phyloP scores from a whole-genome alignment of 2,888 invertebrate genomes.

The Ethmia dodecea region DNA sequence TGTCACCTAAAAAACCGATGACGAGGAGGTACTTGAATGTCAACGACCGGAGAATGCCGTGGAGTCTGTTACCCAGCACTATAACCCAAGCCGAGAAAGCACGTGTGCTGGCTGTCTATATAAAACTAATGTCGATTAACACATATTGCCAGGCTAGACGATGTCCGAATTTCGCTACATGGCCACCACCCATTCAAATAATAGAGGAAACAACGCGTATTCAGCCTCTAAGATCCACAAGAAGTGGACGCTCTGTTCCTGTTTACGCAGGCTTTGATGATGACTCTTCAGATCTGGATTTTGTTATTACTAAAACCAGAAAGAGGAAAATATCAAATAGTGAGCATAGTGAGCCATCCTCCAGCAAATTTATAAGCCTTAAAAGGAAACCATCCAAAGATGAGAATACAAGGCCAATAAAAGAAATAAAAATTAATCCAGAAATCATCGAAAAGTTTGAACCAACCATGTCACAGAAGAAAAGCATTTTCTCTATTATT shows the following conservation, averaged over 20 bases:
- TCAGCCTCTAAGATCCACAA: slow-evolving; percentile 56
- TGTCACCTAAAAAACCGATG: slow-evolving; percentile 38
- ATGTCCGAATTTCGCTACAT: slow-evolving; percentile 48
- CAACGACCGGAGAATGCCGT: slow-evolving; percentile 63
- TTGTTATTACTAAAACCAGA: slow-evolving; percentile 55
- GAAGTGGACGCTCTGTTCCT: slow-evolving; percentile 62
- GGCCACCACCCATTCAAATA: slow-evolving; percentile 66
- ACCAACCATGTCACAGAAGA: slow-evolving; percentile 23
- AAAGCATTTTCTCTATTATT: slow-evolving; percentile 37
- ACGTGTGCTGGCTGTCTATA: slow-evolving; percentile 57
- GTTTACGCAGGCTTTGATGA: slow-evolving; percentile 65
- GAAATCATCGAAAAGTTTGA: too few relatives aligned
- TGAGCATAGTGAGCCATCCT: slow-evolving; percentile 41
- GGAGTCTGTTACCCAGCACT: slow-evolving; percentile 55
- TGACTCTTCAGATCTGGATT: slow-evolving; percentile 63
- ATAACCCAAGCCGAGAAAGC: slow-evolving; percentile 60
- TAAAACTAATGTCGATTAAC: slow-evolving; percentile 64
- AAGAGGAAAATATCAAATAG: slow-evolving; percentile 54
- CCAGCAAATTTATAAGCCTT: slow-evolving; percentile 53
- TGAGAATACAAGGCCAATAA: slow-evolving; percentile 44
- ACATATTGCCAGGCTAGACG: slow-evolving; percentile 59
- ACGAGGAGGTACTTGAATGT: slow-evolving; percentile 59
- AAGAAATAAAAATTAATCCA: slow-evolving; percentile 42
- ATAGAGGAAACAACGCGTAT: slow-evolving; percentile 55
- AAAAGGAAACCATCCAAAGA: slow-evolving; percentile 61